phyloP scores from a whole-genome alignment of 1,140 invertebrate genomes.

The Acyrthosiphon pisum region DNA sequence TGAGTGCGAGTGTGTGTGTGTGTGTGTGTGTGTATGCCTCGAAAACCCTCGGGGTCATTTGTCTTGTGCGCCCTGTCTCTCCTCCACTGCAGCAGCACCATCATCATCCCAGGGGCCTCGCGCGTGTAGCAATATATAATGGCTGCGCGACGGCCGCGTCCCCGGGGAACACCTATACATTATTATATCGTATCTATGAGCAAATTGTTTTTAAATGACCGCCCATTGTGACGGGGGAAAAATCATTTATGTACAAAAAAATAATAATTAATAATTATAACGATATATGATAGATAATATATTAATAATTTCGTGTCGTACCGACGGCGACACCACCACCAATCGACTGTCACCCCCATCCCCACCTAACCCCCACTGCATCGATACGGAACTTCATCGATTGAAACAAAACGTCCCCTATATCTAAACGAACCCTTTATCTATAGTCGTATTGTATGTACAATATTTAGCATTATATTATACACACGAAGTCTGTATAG shows the following conservation, averaged over 20 bases:
- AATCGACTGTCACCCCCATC: not conserved
- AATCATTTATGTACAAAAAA: not conserved
- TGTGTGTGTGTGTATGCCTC: not conserved
- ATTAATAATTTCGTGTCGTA: slow-evolving; percentile 15
- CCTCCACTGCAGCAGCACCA: not conserved
- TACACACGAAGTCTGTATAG: not conserved
- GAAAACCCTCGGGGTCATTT: slow-evolving; percentile 51
- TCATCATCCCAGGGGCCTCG: not conserved
- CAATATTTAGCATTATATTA: not conserved
- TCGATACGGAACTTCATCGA: not conserved
- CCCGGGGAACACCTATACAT: slow-evolving; percentile 44
- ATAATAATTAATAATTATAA: not conserved
- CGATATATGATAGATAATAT: not conserved
- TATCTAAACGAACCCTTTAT: not conserved
- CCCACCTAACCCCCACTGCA: not conserved
- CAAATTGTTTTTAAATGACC: slow-evolving; percentile 57
- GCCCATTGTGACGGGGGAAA: not conserved
- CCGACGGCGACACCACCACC: not conserved
- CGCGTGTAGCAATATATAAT: slow-evolving; percentile 3
- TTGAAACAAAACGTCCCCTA: not conserved
- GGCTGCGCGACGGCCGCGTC: not conserved
- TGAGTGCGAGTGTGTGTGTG: not conserved
- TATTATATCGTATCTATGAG: slow-evolving; percentile 21
- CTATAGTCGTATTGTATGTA: not conserved
- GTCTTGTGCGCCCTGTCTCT: slow-evolving; percentile 27